Percentiles rank a stretch among this genome's conserved stretches.
These are phyloP conservation scores for Pristionchus pacificus DNA, from an alignment of 1,140 invertebrate genomes.

Conservation along the genomic window DNA sequence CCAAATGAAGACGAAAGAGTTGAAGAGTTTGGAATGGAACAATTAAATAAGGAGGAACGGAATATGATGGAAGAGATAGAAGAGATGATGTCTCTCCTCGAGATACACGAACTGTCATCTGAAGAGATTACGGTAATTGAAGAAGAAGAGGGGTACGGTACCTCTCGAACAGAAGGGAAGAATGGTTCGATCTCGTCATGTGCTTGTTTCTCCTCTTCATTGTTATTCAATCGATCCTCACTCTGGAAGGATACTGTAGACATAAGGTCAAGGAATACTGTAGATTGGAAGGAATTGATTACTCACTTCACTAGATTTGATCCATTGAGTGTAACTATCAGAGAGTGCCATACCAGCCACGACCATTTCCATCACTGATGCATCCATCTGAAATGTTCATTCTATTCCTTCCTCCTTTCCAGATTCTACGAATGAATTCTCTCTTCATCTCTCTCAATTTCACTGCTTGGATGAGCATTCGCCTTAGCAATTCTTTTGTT, in stretches of 20 bases:
- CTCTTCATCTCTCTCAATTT: not conserved
- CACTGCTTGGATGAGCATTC: too few species aligned
- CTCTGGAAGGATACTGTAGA: not conserved
- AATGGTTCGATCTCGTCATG: not conserved
- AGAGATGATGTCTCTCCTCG: not conserved
- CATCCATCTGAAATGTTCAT: not conserved
- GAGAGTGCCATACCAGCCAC: not conserved
- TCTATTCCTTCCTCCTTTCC: not conserved
- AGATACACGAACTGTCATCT: not conserved
- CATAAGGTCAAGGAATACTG: not conserved
- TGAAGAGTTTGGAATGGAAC: not conserved
- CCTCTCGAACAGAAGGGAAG: not conserved
- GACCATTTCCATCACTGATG: not conserved
- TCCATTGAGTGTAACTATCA: not conserved
- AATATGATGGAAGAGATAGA: not conserved
- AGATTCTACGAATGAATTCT: not conserved
- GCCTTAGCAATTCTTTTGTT: too few species aligned
- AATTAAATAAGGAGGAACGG: not conserved
- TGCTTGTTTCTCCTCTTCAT: not conserved
- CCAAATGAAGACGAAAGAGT: not conserved
- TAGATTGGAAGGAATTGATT: too few species aligned
- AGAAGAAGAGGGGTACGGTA: not conserved
- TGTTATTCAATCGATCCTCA: not conserved
- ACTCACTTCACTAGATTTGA: too few species aligned
- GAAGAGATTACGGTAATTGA: not conserved